Conservation (phyloP, 1,140 invertebrate species). For the Hylaeus volcanicus region DNA sequence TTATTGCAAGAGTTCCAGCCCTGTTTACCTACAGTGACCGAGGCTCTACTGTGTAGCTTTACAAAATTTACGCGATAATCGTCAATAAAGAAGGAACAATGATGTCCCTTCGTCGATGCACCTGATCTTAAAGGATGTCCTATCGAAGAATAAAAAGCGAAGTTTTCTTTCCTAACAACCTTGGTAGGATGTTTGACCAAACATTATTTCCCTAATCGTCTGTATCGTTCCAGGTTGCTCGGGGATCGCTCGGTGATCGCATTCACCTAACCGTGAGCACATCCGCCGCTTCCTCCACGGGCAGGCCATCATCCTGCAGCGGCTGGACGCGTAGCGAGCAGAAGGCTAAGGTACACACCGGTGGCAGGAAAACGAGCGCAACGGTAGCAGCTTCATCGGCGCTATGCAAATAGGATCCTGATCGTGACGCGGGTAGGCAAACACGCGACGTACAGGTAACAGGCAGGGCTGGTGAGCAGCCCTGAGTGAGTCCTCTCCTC, state of each 20-base stretch:
- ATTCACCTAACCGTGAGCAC: not conserved
- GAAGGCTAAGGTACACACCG: conserved; percentile 14
- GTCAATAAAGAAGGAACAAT: too few species aligned
- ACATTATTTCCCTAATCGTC: too few species aligned
- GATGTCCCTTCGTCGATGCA: too few species aligned
- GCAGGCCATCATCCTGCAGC: not conserved
- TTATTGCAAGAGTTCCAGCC: too few species aligned
- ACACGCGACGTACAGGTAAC: conserved; percentile 68
- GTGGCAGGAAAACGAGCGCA: conserved; percentile 45
- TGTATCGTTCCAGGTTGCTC: too few species aligned
- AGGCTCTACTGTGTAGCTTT: too few species aligned
- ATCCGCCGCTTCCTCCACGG: not conserved
- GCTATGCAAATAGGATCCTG: conserved; percentile 71
- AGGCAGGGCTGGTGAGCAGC: conserved; percentile 54
- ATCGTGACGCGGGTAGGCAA: conserved; percentile 69
- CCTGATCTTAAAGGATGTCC: too few species aligned
- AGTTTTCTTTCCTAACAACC: too few species aligned
- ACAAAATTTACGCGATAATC: too few species aligned
- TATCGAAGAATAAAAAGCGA: too few species aligned
- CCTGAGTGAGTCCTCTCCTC: conserved; percentile 63
- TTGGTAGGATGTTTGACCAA: too few species aligned
- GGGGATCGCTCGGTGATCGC: not conserved
- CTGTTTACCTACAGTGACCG: too few species aligned
- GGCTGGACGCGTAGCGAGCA: not conserved
- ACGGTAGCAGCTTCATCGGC: conserved; percentile 69